phyloP scores from a whole-genome alignment of 2,113 vertebrate genomes.

The Nannospalax galili region DNA sequence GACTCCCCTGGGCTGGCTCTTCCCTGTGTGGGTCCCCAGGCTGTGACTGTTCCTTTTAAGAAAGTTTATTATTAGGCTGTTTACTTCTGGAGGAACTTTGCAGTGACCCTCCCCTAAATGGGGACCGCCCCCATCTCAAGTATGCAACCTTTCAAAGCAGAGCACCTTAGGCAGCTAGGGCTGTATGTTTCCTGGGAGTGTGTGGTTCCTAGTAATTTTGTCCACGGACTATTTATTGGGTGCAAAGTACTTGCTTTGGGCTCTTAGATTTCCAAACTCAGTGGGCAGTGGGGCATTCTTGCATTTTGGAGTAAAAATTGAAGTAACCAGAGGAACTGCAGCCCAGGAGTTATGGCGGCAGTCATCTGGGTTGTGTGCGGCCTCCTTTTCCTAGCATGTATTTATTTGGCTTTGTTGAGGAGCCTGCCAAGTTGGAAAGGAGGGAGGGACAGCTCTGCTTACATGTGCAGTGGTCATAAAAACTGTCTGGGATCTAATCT shows the following conservation, averaged over 20 bases:
- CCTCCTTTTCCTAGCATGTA: not conserved
- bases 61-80: slow-evolving; percentile 78
- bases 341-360: not conserved
- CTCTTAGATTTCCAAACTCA: no score
- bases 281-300: no score
- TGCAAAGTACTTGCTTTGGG: slow-evolving; percentile 20
- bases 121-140: slow-evolving; percentile 71
- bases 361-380: not conserved
- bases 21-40: slow-evolving; percentile 71
- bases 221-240: slow-evolving; percentile 55
- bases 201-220: not conserved
- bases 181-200: slow-evolving; percentile 64
- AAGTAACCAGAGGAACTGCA: not conserved
- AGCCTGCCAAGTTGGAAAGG: slow-evolving; percentile 51
- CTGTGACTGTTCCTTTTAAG: slow-evolving; percentile 77
- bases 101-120: slow-evolving; percentile 61
- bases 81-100: slow-evolving; percentile 79
- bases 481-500: slow-evolving; percentile 37
- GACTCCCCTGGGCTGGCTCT: not conserved
- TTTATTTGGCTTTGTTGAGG: slow-evolving; percentile 50
- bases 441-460: not conserved
- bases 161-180: slow-evolving; percentile 71
- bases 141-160: slow-evolving; percentile 81
- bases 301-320: no score
- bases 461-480: slow-evolving; percentile 23